A percentile compares a stretch with the other conserved stretches of the same genome.
Evolutionary conservation across 2,888 invertebrate genomes (phyloP).

Genomic region (Diarsia brunnea): DNA sequence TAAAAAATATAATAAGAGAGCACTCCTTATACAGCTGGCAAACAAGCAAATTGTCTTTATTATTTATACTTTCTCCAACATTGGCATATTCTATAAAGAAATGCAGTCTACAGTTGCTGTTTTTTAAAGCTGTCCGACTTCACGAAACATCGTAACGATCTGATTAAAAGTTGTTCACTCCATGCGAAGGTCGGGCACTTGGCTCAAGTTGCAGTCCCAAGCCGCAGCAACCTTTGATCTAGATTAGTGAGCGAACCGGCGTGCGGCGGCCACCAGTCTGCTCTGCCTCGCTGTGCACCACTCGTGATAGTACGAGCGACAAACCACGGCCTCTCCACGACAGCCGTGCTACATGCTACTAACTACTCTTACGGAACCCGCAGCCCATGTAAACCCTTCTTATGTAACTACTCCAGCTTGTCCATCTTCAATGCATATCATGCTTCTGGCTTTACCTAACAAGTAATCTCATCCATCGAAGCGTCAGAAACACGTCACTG

Average conservation of each 20-base stretch:
- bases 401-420: constrained; percentile 50
- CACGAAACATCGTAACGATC: constrained; percentile 29
- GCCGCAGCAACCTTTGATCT: constrained; percentile 61
- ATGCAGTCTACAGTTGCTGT: constrained; percentile 30
- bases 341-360: constrained; percentile 7
- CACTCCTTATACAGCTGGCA: constrained; percentile 15
- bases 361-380: constrained; percentile 18
- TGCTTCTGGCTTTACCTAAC: constrained; percentile 34
- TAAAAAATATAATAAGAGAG: constrained; percentile 2
- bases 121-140: constrained; percentile 12
- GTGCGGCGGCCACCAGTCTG: constrained; percentile 52
- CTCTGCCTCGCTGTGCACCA: constrained; percentile 48
- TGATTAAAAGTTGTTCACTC: constrained; percentile 45
- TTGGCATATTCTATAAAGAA: constrained; percentile 44
- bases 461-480: constrained; percentile 16
- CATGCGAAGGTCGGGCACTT: constrained; percentile 60
- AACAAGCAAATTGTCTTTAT: constrained; percentile 34
- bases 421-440: constrained; percentile 13
- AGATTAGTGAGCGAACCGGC: constrained; percentile 58
- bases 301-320: constrained; percentile 40
- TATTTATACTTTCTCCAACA: constrained; percentile 44
- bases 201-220: constrained; percentile 64
- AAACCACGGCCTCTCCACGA: constrained; percentile 12
- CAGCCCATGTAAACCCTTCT: constrained; percentile 61
- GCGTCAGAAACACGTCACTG: neutral